These are phyloP conservation scores for Falco concolor DNA, from an alignment of 2,797 vertebrate species.

Conservation along the genomic window DNA sequence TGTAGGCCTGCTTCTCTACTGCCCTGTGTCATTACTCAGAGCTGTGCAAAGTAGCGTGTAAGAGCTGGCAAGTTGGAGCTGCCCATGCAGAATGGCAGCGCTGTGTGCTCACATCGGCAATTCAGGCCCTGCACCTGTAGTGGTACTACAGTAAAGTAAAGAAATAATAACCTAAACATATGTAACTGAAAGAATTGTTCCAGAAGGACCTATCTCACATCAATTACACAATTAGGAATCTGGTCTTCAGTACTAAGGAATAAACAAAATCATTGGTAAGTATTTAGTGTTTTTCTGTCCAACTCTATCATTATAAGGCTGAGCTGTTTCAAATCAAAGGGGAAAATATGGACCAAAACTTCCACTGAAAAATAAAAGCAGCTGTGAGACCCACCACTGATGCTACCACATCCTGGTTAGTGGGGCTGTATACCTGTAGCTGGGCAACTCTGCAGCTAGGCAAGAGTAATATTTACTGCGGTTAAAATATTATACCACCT, in stretches of 20 bases:
- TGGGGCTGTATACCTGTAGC: background rate
- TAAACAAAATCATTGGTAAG: background rate
- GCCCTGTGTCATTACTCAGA: background rate
- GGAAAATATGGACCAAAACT: background rate
- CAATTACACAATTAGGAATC: slow-evolving; percentile 51
- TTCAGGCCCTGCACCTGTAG: background rate
- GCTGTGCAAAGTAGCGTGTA: background rate
- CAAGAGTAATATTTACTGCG: background rate
- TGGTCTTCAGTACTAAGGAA: background rate
- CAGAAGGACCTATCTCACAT: slow-evolving; percentile 46
- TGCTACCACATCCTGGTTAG: background rate
- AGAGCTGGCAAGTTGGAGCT: background rate
- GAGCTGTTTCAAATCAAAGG: background rate
- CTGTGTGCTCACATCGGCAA: background rate
- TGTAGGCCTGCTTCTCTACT: background rate
- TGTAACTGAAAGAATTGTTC: slow-evolving; percentile 15
- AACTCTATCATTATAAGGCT: slow-evolving; percentile 14
- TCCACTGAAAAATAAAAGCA: background rate
- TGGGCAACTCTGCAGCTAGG: background rate
- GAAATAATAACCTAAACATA: background rate
- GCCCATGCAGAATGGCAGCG: background rate
- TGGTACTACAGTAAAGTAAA: background rate
- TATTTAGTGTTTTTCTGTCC: background rate
- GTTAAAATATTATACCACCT: background rate
- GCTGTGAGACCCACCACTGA: background rate